Evolutionary conservation across 2,888 invertebrate genomes (phyloP), one percentile per base, ranked within the genome.

Genomic region (Hyposoter dolosus): DNA sequence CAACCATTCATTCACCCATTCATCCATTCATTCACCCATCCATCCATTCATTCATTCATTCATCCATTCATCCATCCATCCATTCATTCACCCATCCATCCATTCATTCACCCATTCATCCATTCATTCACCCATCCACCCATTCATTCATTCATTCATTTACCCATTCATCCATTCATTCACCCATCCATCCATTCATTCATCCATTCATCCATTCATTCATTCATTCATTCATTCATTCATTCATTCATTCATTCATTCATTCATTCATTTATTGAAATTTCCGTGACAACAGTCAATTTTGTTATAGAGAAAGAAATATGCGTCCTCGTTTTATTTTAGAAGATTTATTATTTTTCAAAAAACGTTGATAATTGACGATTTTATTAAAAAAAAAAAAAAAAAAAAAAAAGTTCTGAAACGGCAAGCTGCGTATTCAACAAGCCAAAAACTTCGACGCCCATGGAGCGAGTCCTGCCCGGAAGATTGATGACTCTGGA

Each of bases 401-500:
- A 47, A 32, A 32, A 47, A 85, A 19, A 10, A 47, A 32, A 32
- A 47, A 85, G 85, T 10, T 63, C 63, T 3, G n/a, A 17, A 6
- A 35, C 15, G 3, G 28, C 80, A 3, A 12, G 12, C 15, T 85
- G 85, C 28, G 56, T 80, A 7, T 77, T 60, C 40, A 10, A 85
- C 71, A 19, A 72, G 47, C 85, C 83, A 23, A 19, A 40, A 32
- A n/a, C 82, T 12, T 60, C 23, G 28, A 12, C 40, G 0, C 19
- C 66, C 6, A 9, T 83, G 56, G 56, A 76, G 3, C 79, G 79
- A 47, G 60, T 77, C 17, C 68, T 85, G 80, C 85, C 85, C 7
- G 85, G 79, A 68, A 65, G 45, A 56, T 19, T 82, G 9, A 43
- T 80, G 69, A 82, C 65, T 17, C 45, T 85, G 75, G 79, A 85